Percentiles rank a stretch among this genome's conserved stretches.
Evolutionary conservation across 2,113 vertebrate species (phyloP).

Genomic region (Ptilonorhynchus violaceus): DNA sequence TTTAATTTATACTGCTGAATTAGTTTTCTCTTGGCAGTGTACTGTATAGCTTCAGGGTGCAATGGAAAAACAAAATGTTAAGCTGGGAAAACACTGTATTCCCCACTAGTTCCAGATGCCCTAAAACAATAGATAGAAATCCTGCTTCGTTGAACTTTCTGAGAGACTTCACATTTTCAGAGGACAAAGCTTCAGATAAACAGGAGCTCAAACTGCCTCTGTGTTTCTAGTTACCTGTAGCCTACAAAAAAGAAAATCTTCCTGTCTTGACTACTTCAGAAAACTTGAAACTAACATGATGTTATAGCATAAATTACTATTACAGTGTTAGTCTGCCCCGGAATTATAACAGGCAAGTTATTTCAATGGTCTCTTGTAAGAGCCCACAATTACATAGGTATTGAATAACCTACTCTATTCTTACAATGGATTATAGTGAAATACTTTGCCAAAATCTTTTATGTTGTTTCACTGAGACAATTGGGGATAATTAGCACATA

Average conservation of each 20-base stretch:
- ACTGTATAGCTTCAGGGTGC: slow-evolving; percentile 45
- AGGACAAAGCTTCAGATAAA: background rate
- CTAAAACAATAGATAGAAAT: slow-evolving; percentile 54
- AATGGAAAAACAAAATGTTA: slow-evolving; percentile 54
- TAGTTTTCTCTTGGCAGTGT: slow-evolving; percentile 60
- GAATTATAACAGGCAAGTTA: background rate
- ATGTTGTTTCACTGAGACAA: background rate
- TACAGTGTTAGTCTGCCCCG: background rate
- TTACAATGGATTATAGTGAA: background rate
- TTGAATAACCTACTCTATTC: background rate
- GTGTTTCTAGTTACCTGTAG: background rate
- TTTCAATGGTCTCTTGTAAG: background rate
- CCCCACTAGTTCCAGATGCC: slow-evolving; percentile 57
- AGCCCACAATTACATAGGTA: background rate
- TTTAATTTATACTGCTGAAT: slow-evolving; percentile 58
- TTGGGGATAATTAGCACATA: background rate
- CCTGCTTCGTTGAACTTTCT: background rate
- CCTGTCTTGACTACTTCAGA: background rate
- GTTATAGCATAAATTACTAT: background rate
- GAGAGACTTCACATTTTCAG: background rate
- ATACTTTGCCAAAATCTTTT: background rate
- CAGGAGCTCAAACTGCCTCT: background rate
- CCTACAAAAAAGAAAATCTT: background rate
- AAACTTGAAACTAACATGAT: background rate
- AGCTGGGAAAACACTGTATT: slow-evolving; percentile 34